Conservation (phyloP, 2,888 invertebrate genomes). For the Malachius bipustulatus region DNA sequence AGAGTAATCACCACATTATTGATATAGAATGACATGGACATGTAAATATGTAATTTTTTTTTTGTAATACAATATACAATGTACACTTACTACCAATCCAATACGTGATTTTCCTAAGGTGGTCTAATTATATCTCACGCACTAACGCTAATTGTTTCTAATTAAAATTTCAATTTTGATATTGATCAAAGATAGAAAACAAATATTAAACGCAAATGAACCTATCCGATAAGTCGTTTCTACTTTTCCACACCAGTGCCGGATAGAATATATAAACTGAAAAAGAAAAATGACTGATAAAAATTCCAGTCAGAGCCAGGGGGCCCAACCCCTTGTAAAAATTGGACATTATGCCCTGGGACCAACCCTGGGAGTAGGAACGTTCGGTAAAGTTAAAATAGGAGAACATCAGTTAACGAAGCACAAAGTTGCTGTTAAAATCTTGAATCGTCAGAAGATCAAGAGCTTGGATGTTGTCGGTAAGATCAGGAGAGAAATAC, state of each 20-base stretch:
- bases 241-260: not conserved
- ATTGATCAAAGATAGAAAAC: too few species aligned
- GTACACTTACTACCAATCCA: too few species aligned
- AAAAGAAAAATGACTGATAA: conserved; percentile 13
- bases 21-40: too few species aligned
- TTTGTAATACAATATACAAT: too few species aligned
- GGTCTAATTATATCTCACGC: too few species aligned
- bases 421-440: conserved; percentile 98
- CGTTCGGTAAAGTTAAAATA: conserved; percentile 99
- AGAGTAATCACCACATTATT: too few species aligned
- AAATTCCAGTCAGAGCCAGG: conserved; percentile 14
- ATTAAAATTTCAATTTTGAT: too few species aligned
- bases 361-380: conserved; percentile 89
- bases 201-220: too few species aligned
- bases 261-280: not conserved
- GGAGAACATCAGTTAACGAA: conserved; percentile 96
- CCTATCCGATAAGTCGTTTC: not conserved
- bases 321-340: conserved; percentile 69
- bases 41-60: too few species aligned
- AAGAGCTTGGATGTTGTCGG: conserved; percentile 99
- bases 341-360: conserved; percentile 97
- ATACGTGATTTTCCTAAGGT: too few species aligned
- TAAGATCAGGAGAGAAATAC: conserved; percentile 96
- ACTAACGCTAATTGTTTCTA: too few species aligned
- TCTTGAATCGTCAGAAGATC: conserved; percentile 95